Percentiles rank a stretch among this genome's conserved stretches.
phyloP scores from a whole-genome alignment of 2,797 vertebrate genomes.

The Anolis apletophallus region DNA sequence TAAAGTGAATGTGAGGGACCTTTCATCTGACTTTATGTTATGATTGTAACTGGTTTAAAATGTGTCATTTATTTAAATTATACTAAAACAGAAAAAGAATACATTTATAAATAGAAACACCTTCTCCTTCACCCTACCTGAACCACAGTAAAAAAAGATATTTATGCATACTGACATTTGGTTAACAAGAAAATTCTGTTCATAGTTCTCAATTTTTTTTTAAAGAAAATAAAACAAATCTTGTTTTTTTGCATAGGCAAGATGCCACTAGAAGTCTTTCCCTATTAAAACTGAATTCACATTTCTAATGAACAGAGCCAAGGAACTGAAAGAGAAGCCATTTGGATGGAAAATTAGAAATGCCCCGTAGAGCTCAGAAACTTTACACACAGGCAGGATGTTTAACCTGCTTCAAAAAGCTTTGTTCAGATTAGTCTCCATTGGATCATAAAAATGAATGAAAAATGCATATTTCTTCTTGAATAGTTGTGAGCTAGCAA shows the following conservation, averaged over 20 bases:
- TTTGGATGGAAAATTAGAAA: slow-evolving; percentile 40
- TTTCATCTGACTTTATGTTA: neutral
- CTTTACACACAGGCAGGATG: neutral
- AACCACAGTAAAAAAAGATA: neutral
- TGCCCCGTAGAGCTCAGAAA: neutral
- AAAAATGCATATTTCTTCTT: neutral
- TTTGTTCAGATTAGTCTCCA: neutral
- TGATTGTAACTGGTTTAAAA: neutral
- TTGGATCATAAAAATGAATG: neutral
- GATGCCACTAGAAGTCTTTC: slow-evolving; percentile 6
- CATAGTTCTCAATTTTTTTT: neutral
- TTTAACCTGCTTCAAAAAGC: slow-evolving; percentile 5
- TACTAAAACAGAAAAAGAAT: slow-evolving; percentile 5
- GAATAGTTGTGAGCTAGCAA: slow-evolving; percentile 6
- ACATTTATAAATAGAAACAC: neutral
- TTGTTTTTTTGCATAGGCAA: slow-evolving; percentile 8
- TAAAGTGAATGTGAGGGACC: neutral
- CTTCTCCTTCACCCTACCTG: neutral
- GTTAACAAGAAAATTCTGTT: neutral
- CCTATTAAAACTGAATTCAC: slow-evolving; percentile 15
- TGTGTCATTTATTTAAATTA: neutral
- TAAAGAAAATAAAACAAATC: too few species aligned
- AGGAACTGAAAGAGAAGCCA: slow-evolving; percentile 24
- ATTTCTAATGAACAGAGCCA: slow-evolving; percentile 31
- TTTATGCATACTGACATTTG: slow-evolving; percentile 13